A percentile compares a stretch with the other conserved stretches of the same genome.
Conservation (phyloP, 2,797 vertebrate genomes). For the Cyclopterus lumpus region DNA sequence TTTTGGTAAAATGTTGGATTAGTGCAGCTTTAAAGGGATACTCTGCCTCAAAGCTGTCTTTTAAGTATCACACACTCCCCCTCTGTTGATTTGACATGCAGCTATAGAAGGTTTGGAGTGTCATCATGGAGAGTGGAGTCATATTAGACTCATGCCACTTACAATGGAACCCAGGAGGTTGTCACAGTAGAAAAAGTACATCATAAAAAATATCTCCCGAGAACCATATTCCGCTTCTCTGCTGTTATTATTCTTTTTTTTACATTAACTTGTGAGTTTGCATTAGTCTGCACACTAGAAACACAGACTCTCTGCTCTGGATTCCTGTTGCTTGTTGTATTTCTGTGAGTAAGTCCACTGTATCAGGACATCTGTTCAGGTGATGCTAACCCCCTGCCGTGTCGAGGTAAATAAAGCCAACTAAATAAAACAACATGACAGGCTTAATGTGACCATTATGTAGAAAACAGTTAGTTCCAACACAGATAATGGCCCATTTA, state of each 20-base stretch:
- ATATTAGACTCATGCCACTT: not conserved
- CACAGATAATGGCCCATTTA: conserved; percentile 67
- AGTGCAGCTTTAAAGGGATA: not conserved
- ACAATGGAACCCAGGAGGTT: not conserved
- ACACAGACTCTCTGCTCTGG: not conserved
- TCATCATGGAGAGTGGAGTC: not conserved
- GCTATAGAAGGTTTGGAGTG: not conserved
- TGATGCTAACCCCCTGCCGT: conserved; percentile 41
- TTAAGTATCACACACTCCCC: not conserved
- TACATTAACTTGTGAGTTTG: not conserved
- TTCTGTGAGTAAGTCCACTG: conserved; percentile 33
- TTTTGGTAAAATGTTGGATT: not conserved
- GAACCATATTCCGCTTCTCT: not conserved
- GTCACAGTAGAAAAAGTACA: not conserved
- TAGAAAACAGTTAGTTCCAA: conserved; percentile 65
- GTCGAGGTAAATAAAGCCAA: conserved; percentile 71
- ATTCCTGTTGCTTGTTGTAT: not conserved
- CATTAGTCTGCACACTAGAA: not conserved
- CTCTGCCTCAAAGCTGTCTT: not conserved
- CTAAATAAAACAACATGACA: conserved; percentile 68
- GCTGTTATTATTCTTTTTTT: not conserved
- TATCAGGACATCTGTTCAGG: conserved; percentile 33
- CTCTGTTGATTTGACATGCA: not conserved
- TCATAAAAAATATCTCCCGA: not conserved
- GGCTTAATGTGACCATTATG: conserved; percentile 63